phyloP scores from a whole-genome alignment of 1,140 invertebrate species.

The Planococcus citri region DNA sequence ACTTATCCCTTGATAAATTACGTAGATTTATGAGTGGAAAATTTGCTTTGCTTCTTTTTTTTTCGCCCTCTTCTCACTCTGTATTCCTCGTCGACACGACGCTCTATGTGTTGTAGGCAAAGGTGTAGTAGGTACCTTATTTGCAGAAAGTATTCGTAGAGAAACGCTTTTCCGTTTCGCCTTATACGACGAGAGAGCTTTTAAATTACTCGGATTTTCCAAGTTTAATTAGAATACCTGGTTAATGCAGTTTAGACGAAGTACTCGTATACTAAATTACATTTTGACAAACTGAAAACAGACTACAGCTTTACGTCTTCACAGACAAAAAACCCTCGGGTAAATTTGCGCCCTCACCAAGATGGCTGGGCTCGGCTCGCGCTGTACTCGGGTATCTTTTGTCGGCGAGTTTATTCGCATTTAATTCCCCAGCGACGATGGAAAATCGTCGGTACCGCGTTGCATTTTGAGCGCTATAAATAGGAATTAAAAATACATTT shows the following conservation, averaged over 20 bases:
- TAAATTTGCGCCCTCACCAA: background rate
- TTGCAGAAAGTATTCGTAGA: background rate
- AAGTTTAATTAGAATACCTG: conserved; percentile 7
- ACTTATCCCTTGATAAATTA: background rate
- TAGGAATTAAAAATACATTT: conserved; percentile 4
- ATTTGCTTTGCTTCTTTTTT: background rate
- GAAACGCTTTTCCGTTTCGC: background rate
- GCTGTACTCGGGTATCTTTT: no score
- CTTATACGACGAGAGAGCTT: background rate
- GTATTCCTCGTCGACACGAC: no score
- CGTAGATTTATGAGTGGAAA: background rate
- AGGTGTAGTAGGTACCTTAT: no score
- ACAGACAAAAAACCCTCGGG: background rate
- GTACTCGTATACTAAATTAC: conserved; percentile 3
- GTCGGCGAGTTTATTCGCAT: background rate
- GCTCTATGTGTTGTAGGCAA: no score
- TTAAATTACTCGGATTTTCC: conserved; percentile 2
- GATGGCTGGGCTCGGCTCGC: background rate
- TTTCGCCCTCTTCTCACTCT: no score
- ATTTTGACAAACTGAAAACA: conserved; percentile 7
- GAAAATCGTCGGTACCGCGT: background rate
- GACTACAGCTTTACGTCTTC: background rate
- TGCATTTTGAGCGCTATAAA: background rate
- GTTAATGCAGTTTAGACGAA: conserved; percentile 5
- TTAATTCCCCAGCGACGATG: background rate